Conservation (phyloP, 2,113 vertebrate species). For the Thinocorus orbignyianus region DNA sequence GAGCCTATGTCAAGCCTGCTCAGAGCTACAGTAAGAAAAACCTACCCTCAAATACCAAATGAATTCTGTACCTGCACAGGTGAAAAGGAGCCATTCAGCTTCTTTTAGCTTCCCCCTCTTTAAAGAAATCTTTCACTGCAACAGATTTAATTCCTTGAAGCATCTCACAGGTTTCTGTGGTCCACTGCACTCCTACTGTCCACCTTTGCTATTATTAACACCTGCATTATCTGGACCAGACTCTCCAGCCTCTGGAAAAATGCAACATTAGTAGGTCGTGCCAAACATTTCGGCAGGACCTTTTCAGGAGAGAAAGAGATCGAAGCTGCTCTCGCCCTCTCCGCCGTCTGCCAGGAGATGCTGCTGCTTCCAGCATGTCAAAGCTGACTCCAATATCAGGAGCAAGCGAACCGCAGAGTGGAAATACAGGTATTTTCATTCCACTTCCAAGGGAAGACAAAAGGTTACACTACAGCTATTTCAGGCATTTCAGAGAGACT, state of each 20-base stretch:
- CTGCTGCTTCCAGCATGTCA: slow-evolving; percentile 1
- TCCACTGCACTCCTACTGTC: not conserved
- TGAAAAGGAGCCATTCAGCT: not conserved
- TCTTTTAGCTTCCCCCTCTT: not conserved
- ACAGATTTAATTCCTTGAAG: not conserved
- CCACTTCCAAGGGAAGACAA: not conserved
- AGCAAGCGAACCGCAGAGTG: not conserved
- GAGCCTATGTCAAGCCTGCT: not conserved
- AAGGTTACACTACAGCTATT: not conserved
- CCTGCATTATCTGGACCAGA: not conserved
- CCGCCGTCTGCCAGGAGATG: not conserved
- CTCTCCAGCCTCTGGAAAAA: not conserved
- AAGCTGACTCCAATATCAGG: not conserved
- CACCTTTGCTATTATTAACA: not conserved
- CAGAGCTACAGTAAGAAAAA: not conserved
- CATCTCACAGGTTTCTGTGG: not conserved
- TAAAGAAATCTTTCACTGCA: not conserved
- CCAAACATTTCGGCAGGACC: not conserved
- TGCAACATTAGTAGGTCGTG: not conserved
- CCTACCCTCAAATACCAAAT: not conserved
- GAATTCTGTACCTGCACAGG: not conserved
- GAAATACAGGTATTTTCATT: slow-evolving; percentile 5
- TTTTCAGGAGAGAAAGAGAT: not conserved
- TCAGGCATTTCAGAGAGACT: not conserved
- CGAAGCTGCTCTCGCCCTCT: not conserved